Evolutionary conservation across 2,797 vertebrate genomes (phyloP), one percentile per base, ranked within the genome.

Genomic region (Typhlichthys eigenmanni): DNA sequence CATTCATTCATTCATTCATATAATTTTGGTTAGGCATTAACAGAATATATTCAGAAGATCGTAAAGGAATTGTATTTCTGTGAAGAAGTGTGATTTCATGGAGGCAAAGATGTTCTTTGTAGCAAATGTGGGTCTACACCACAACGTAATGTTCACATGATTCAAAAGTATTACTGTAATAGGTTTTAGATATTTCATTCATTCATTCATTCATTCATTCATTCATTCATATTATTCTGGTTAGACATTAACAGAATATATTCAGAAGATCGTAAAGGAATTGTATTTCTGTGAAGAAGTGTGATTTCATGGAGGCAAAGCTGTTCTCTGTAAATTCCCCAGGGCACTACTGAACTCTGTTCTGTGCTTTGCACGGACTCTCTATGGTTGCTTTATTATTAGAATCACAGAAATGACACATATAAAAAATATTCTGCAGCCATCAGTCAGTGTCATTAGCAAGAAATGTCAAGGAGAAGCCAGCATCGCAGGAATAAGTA

Each of bases 391-490:
- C 10, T 9, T 83, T 68, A 84, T 81, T 76, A 75, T 74, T 74
- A 76, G 73, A 55, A 65, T 79, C 63, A 74, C 55, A 66, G 63
- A 66, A 69, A 68, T 56, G 68, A 51, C 75, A 54, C 13, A 62
- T 29, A 60, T 53, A 65, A 38, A 19, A 74, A 11, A 46, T 55
- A 62, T 68, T 13, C 76, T 59, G 32, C 32, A 62, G 62, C 62
- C 64, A 57, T 79, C 58, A 13, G 79, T 76, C 64, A 56, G 72
- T 71, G 72, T 86, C 72, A 76, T 85, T 86, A 84, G 66, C 71
- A 60, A 58, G 67, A 86, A 86, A 86, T 85, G 87, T 88, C 78
- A 85, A 87, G 84, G 81, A 86, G 76, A 76, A 66, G 72, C 54
- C 50, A 2, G 13, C 56, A 72, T 76, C 62, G 60, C 55, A 74